Base-by-base conservation (phyloP, 1,140 invertebrate species). In the Polypedilum pembai region DNA sequence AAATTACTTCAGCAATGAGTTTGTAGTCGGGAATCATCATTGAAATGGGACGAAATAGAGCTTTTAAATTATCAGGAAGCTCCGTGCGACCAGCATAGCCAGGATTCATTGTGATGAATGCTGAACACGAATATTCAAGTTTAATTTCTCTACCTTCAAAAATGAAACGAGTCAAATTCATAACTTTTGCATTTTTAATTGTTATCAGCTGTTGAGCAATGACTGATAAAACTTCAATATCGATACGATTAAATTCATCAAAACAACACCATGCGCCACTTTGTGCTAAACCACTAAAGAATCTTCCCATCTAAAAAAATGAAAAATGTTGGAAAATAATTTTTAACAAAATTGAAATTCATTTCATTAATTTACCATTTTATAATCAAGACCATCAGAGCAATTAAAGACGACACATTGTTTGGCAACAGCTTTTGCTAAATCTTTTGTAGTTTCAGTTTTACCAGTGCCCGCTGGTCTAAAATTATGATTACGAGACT, bases 1-100 rank as follows among this genome's bases (percentile, higher is more conserved):
- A 83, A 73, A 93, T 95, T 3, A 96, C 94, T 84, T 96, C 94
- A 24, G 94, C 94, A 78, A 97, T 96, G 8, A 96, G 84, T 15
- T 89, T 92, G 79, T 95, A 95, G 84, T 96, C 92, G 0, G 94
- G 94, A 66, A 95, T 93, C 93, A 95, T 95, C 94, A 96, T 95
- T 2, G 93, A 88, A 73, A 96, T 90, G 0, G 94, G 93, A 76
- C 94, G 86, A 80, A 96, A 96, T 0, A 95, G 81, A 0, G 93
- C 92, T 82, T 94, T 93, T 21, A 93, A 81, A 81, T 93, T 94
- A 78, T 93, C 92, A 0, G 92, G 92, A 66, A 94, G 79, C 79
- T 92, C 91, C 0, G 92, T 94, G 75, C 93, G 85, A n/a, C 93
- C 93, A 8, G 93, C 93, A 80, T 94, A 94, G 15, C 93, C 93